These are phyloP conservation scores for Habropoda laboriosa DNA, from an alignment of 1,140 invertebrate genomes.

Conservation along the genomic window DNA sequence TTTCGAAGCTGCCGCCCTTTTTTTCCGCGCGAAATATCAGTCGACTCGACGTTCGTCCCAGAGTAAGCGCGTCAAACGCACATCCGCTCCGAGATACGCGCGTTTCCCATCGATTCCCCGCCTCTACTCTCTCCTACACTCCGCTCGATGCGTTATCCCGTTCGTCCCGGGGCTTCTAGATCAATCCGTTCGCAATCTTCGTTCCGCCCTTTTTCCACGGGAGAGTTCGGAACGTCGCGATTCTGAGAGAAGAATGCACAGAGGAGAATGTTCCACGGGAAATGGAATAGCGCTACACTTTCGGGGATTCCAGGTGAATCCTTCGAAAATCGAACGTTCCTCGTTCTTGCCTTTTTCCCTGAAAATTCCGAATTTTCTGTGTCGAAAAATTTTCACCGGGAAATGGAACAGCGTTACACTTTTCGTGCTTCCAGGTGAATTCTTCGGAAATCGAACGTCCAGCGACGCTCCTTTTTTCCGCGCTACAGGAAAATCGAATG, in stretches of 20 bases:
- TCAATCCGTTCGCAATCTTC: not conserved
- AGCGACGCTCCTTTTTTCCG: not conserved
- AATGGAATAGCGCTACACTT: no score
- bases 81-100: slow-evolving; percentile 34
- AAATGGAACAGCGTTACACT: no score
- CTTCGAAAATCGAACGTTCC: not conserved
- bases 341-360: not conserved
- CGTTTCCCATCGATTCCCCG: not conserved
- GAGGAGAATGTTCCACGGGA: no score
- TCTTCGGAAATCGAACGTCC: not conserved
- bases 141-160: not conserved
- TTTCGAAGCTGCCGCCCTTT: slow-evolving; percentile 19
- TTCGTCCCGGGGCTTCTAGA: no score
- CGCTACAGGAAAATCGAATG: no score
- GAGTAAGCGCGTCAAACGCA: slow-evolving; percentile 51
- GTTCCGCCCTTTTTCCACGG: no score
- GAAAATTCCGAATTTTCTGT: no score
- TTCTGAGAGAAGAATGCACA: no score
- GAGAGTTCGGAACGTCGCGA: no score
- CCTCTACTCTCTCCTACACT: not conserved
- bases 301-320: not conserved
- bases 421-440: not conserved
- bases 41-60: slow-evolving; percentile 9
- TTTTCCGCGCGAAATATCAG: slow-evolving; percentile 3
- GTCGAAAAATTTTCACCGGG: no score